Percentiles rank a stretch among this genome's conserved stretches.
Evolutionary conservation across 2,113 vertebrate genomes (phyloP).

Genomic region (Pituophis catenifer): DNA sequence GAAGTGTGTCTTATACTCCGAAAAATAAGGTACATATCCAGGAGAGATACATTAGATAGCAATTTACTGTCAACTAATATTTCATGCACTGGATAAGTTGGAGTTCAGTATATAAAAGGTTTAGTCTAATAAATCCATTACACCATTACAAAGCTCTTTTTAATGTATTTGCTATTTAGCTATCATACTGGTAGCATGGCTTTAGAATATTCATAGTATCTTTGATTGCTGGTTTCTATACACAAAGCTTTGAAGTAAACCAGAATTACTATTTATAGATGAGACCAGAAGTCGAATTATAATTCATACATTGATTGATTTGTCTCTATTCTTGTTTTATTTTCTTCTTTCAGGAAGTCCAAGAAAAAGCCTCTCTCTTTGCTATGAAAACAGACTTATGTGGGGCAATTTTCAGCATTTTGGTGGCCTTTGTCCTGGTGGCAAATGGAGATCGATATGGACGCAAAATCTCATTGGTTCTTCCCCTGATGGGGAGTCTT

Average conservation of each 20-base stretch:
- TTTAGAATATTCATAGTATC: not conserved
- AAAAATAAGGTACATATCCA: not conserved
- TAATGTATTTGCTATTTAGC: not conserved
- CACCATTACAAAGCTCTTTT: not conserved
- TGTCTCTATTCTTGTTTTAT: not conserved
- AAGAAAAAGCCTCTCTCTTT: conserved; percentile 84
- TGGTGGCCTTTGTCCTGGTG: conserved; percentile 86
- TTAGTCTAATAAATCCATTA: not conserved
- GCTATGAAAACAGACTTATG: conserved; percentile 80
- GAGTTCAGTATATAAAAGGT: not conserved
- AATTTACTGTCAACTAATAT: not conserved
- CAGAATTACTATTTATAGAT: not conserved
- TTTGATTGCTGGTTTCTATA: not conserved
- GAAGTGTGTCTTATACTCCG: too few relatives aligned
- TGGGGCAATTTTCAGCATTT: conserved; percentile 79
- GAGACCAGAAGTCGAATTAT: not conserved
- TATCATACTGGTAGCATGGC: not conserved
- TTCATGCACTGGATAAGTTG: not conserved
- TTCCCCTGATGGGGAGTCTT: conserved; percentile 79
- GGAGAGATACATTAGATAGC: not conserved
- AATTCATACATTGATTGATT: not conserved
- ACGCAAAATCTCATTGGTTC: conserved; percentile 83
- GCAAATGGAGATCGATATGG: conserved; percentile 85
- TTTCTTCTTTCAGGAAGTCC: conserved; percentile 81
- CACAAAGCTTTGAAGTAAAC: too few relatives aligned